Conservation (phyloP, 2,113 vertebrate genomes). For the Thinocorus orbignyianus region DNA sequence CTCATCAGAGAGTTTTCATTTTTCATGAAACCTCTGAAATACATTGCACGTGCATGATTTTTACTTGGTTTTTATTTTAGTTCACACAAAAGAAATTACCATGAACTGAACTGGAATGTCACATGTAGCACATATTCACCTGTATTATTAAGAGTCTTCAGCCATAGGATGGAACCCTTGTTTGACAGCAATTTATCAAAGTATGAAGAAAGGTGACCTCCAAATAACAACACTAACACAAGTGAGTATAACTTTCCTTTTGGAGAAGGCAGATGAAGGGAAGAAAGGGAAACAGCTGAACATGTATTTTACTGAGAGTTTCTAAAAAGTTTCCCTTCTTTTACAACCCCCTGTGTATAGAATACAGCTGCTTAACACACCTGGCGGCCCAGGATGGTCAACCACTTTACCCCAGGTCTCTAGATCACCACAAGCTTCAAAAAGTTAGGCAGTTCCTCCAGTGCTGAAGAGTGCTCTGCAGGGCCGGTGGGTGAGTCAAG, state of each 20-base stretch:
- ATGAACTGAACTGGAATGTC: background rate
- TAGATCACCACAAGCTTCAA: fast-evolving
- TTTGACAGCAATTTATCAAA: background rate
- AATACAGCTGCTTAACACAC: background rate
- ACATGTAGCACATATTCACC: background rate
- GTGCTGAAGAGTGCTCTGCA: fast-evolving
- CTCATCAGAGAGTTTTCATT: background rate
- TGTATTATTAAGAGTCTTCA: background rate
- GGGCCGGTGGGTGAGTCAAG: background rate
- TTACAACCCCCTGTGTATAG: background rate
- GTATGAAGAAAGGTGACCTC: background rate
- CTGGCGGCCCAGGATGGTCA: background rate
- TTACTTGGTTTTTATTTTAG: background rate
- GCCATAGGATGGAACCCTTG: background rate
- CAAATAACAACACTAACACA: background rate
- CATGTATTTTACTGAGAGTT: background rate
- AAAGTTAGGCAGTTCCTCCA: background rate
- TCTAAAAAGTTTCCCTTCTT: background rate
- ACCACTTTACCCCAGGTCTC: background rate
- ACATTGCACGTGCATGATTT: background rate
- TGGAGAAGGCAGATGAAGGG: background rate
- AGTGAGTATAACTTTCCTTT: background rate
- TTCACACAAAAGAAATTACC: background rate
- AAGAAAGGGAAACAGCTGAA: background rate
- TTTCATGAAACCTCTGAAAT: background rate